Percentiles rank a stretch among this genome's conserved stretches.
phyloP scores from a whole-genome alignment of 2,888 invertebrate genomes.

The Elysia crispata region DNA sequence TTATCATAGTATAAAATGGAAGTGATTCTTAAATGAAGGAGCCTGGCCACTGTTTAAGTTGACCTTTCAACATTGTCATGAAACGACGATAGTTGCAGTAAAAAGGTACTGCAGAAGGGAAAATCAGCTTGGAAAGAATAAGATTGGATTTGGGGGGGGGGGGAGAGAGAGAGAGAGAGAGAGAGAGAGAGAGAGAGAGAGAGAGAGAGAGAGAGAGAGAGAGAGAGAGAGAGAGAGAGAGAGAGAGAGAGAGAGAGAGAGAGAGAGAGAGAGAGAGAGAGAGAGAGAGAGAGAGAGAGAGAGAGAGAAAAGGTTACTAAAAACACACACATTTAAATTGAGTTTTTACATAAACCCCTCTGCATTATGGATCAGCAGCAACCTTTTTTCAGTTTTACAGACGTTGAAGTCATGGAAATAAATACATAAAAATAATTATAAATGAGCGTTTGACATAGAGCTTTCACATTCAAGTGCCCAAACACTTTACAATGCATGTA shows the following conservation, averaged over 20 bases:
- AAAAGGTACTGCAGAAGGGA: not conserved
- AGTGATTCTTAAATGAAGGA: no score
- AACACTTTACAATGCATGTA: no score
- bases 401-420: no score
- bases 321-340: no score
- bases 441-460: no score
- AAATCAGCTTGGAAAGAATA: not conserved
- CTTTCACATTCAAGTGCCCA: no score
- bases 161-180: conserved; percentile 28
- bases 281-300: not conserved
- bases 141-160: not conserved
- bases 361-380: no score
- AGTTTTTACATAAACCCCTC: no score
- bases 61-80: not conserved
- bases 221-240: conserved; percentile 25
- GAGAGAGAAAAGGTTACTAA: no score
- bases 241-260: conserved; percentile 21
- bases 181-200: conserved; percentile 17
- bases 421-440: no score
- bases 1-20: no score
- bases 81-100: not conserved
- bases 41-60: not conserved
- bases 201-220: conserved; percentile 11
- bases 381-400: no score
- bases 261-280: conserved; percentile 28